phyloP scores from a whole-genome alignment of 2,888 invertebrate genomes.

The Athripsodes cinereus region DNA sequence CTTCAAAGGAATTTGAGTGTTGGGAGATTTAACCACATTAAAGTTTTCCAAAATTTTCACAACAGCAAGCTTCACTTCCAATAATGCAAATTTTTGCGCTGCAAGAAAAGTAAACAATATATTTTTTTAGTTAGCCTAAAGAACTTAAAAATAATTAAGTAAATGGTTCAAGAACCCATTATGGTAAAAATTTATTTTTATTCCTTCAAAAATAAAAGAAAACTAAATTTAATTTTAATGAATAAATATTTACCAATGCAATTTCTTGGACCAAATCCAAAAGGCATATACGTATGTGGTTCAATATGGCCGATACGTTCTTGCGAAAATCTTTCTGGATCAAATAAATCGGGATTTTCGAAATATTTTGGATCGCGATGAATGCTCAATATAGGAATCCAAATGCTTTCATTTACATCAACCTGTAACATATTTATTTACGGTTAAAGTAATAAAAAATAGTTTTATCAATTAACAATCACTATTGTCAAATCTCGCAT shows the following conservation, averaged over 20 bases:
- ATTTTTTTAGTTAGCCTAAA: too few species aligned
- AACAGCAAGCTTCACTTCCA: not conserved
- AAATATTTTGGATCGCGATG: not conserved
- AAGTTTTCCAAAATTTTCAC: not conserved
- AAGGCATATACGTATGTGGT: not conserved
- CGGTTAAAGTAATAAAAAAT: too few species aligned
- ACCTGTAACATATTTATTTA: not conserved
- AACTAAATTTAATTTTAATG: too few species aligned
- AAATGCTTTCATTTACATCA: conserved; percentile 1
- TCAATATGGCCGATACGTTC: not conserved
- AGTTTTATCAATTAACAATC: too few species aligned
- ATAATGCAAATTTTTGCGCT: not conserved
- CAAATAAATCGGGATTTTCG: not conserved
- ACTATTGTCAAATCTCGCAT: too few species aligned
- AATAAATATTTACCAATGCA: not conserved
- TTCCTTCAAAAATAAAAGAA: too few species aligned
- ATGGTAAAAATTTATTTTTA: too few species aligned
- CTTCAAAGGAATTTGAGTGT: not conserved
- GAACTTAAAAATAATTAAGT: too few species aligned
- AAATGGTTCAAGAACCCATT: too few species aligned
- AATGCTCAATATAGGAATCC: conserved; percentile 5
- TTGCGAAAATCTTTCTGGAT: conserved; percentile 1
- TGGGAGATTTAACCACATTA: not conserved
- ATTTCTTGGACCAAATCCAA: not conserved
- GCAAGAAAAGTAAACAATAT: too few species aligned